Conservation (phyloP, 2,888 invertebrate genomes). For the Rosalia funebris region DNA sequence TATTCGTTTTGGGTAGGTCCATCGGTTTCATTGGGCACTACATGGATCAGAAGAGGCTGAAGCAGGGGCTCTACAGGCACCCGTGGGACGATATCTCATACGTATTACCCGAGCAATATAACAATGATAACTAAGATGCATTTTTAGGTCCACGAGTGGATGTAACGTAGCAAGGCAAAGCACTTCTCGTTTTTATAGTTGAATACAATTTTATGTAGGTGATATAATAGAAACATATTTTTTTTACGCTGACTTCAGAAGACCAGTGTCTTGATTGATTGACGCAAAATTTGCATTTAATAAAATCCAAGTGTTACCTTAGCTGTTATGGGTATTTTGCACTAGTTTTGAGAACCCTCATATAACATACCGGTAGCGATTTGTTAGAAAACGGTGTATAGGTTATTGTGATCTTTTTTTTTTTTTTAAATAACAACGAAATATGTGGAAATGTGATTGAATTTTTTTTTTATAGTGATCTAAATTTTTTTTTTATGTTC, state of each 20-base stretch:
- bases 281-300: too few species aligned
- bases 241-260: neutral
- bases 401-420: neutral
- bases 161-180: constrained; percentile 2
- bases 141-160: neutral
- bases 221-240: neutral
- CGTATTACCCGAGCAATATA: constrained; percentile 80
- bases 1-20: constrained; percentile 97
- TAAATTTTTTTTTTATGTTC: too few species aligned
- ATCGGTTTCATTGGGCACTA: constrained; percentile 99
- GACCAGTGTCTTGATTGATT: too few species aligned
- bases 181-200: neutral
- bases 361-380: constrained; percentile 2
- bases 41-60: constrained; percentile 97
- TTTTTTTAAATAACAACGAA: too few species aligned
- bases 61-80: constrained; percentile 98
- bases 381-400: neutral
- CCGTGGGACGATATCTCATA: constrained; percentile 99
- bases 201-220: neutral
- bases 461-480: too few species aligned
- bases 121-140: constrained; percentile 50
- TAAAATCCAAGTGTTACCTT: neutral
- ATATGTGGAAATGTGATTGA: too few species aligned
- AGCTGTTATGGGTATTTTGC: constrained; percentile 13
- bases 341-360: constrained; percentile 7